These are phyloP conservation scores for Iguana delicatissima DNA, from an alignment of 2,797 vertebrate genomes.

Conservation along the genomic window DNA sequence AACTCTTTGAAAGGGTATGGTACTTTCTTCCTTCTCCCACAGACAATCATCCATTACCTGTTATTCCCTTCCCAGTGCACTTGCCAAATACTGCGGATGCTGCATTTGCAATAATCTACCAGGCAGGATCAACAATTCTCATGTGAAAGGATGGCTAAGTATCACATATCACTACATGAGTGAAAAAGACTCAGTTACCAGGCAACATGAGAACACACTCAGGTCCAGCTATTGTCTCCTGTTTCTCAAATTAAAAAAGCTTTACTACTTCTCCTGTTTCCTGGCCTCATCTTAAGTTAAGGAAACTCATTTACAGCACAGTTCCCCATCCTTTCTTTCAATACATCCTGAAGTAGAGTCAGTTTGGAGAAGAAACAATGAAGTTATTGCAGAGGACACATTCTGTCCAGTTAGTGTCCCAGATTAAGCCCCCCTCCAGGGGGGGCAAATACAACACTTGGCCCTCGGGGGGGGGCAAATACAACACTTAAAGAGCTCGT, in stretches of 20 bases:
- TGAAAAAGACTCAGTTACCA: background rate
- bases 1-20: background rate
- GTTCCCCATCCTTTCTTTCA: too few relatives aligned
- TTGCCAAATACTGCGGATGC: background rate
- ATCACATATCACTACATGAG: background rate
- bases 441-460: background rate
- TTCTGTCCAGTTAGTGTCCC: too few relatives aligned
- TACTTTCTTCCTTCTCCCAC: background rate
- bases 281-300: background rate
- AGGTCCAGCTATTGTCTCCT: background rate
- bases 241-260: conserved; percentile 5
- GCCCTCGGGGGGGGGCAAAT: background rate
- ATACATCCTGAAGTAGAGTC: background rate
- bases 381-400: background rate
- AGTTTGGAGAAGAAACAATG: background rate
- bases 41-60: background rate
- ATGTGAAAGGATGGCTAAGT: background rate
- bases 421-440: too few relatives aligned
- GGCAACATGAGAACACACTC: background rate
- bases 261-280: background rate
- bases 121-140: background rate
- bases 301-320: too few relatives aligned
- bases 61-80: background rate
- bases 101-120: background rate
- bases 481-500: too few relatives aligned